Base-by-base conservation (phyloP, 1,140 invertebrate species). In the Caenorhabditis remanei region DNA sequence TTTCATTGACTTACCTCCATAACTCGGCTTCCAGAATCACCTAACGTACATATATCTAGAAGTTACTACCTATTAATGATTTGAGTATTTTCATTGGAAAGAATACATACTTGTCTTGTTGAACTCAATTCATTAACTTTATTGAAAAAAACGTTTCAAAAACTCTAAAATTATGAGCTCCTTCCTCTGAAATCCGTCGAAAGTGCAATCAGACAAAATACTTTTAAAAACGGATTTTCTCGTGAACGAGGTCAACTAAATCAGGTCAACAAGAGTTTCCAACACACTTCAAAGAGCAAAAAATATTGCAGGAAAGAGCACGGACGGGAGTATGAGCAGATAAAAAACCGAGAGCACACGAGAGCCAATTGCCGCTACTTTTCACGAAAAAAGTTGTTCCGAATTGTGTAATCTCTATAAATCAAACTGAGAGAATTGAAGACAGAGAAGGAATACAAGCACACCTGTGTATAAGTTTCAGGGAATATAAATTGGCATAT, bases 251-350 rank as follows among this genome's bases (percentile, higher is more conserved):
- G 43, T 48, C 40, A 71, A 71, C 40, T 71, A n/a, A 71, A 71
- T 16, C 21, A 46, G 65, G 65, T 71, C 65, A 71, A 71, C 65
- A 46, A 40, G 24, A 71, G 41, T 58, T n/a, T 53, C n/a, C 24
- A 32, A 14, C 7, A 48, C 65, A 71, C 65, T 71, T 71, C 65
- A 71, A 71, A 71, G 65, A 71, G 41, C 65, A 41, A 71, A 71
- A 71, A 71, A 71, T 14, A 71, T 71, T 43, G 65, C 65, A 46
- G 41, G 14, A 71, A 48, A 48, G 65, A 71, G 65, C 65, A 71
- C 65, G 21, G 21, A 24, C 19, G 24, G n/a, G 65, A 71, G 41
- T 14, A 46, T 6, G n/a, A 71, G 16, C 24, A 41, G 41, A 71
- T 14, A 48, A 71, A 71, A 46, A 48, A 14, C 11, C 13, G 16